Evolutionary conservation across 2,797 vertebrate species (phyloP).

Genomic region (Chrysolophus pictus): DNA sequence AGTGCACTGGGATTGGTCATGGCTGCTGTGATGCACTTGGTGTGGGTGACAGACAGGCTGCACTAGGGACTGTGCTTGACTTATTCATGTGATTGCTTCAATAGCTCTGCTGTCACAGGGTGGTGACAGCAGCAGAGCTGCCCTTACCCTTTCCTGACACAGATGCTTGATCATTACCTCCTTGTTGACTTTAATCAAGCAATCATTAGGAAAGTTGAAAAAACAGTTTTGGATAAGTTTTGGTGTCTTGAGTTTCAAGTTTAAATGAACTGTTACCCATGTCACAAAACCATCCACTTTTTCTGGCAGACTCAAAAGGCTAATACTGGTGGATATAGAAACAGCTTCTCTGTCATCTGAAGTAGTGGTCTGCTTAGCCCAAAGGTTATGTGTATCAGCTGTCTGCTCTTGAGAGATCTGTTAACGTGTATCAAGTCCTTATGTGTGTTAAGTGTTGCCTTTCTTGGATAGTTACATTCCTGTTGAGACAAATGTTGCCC

Average conservation of each 20-base stretch:
- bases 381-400: not conserved
- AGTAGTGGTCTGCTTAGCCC: not conserved
- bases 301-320: not conserved
- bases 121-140: not conserved
- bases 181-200: not conserved
- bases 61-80: not conserved
- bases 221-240: not conserved
- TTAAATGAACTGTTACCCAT: not conserved
- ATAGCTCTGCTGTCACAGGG: not conserved
- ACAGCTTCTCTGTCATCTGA: not conserved
- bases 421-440: not conserved
- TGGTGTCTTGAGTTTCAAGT: conserved; percentile 1
- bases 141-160: not conserved
- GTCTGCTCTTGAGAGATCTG: not conserved
- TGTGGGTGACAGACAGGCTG: not conserved
- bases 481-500: not conserved
- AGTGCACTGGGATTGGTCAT: not conserved
- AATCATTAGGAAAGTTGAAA: not conserved
- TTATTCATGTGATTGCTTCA: not conserved
- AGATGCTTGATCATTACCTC: not conserved
- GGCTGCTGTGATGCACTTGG: not conserved
- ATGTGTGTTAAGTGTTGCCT: not conserved
- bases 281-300: not conserved
- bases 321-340: not conserved
- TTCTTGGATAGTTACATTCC: not conserved